Evolutionary conservation across 2,888 invertebrate genomes (phyloP), one percentile per base, ranked within the genome.

Genomic region (Ochropleura plecta): DNA sequence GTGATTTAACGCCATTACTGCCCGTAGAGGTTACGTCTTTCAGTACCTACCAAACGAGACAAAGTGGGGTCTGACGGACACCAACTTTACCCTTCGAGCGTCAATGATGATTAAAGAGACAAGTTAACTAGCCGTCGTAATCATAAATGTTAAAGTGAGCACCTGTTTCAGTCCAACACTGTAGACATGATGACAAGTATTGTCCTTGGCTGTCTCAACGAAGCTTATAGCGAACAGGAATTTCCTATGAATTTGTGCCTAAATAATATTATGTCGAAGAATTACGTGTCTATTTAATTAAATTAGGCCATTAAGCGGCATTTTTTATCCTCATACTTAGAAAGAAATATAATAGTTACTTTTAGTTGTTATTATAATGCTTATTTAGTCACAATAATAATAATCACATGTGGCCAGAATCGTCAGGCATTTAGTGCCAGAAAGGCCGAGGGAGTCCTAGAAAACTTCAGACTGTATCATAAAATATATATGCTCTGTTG

Each of bases 71-170:
- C 9, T 44, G 0, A 30, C 44, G 51, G 44, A 70, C 20, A 69
- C 14, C 49, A 42, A 42, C 49, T 42, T 42, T 70, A 16, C n/a
- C 70, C 40, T 12, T 68, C 49, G 16, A 70, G 48, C 20, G 5
- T 49, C 20, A 42, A 70, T 67, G 68, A 40, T 70, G 18, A 70
- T 71, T 40, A n/a, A n/a, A 71, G 16, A 8, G 40, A 71, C 16
- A 42, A 16, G 16, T 71, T 40, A 40, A n/a, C 6, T 55, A 51
- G 16, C 14, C 6, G 9, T 48, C 60, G 40, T 48, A 42, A 48
- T 8, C 14, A 20, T 74, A 18, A 74, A 74, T 74, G 46, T 20
- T 53, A 18, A 14, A 63, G 62, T 48, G 55, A 18, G 46, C 74
- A 62, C n/a, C 51, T 73, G 30, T 44, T n/a, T 14, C 60, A 16